phyloP scores from a whole-genome alignment of 2,797 vertebrate genomes.

The Anguilla anguilla region DNA sequence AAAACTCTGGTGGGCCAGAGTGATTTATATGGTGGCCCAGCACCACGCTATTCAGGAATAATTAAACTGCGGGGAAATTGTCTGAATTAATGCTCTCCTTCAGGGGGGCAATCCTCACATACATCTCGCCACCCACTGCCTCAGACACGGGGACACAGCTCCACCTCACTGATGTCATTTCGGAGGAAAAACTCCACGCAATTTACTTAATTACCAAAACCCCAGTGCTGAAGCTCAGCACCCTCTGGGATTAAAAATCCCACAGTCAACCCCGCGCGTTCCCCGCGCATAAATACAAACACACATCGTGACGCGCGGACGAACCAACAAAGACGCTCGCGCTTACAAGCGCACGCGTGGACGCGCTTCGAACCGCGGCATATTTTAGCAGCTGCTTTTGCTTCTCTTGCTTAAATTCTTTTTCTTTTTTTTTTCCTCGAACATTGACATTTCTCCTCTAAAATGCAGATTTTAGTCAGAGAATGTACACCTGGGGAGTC shows the following conservation, averaged over 20 bases:
- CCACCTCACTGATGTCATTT: background rate
- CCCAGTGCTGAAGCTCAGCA: background rate
- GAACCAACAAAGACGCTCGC: conserved; percentile 4
- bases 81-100: conserved; percentile 67
- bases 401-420: background rate
- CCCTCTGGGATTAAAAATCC: background rate
- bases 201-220: conserved; percentile 20
- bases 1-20: conserved; percentile 69
- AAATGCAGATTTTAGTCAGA: conserved; percentile 13
- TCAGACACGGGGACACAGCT: conserved; percentile 38
- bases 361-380: background rate
- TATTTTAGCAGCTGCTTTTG: background rate
- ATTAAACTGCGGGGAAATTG: conserved; percentile 72
- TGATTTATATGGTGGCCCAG: conserved; percentile 69
- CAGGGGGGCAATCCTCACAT: conserved; percentile 60
- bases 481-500: conserved; percentile 1
- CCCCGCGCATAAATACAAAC: conserved; percentile 38
- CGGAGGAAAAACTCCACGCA: background rate
- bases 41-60: conserved; percentile 72
- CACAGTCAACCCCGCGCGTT: conserved; percentile 8
- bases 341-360: background rate
- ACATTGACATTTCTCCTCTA: conserved; percentile 17
- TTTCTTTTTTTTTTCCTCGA: background rate
- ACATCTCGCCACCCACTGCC: conserved; percentile 42
- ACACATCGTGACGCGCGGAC: conserved; percentile 20